Base-by-base conservation (phyloP, 2,888 invertebrate species). In the Hirtodrosophila confusa region DNA sequence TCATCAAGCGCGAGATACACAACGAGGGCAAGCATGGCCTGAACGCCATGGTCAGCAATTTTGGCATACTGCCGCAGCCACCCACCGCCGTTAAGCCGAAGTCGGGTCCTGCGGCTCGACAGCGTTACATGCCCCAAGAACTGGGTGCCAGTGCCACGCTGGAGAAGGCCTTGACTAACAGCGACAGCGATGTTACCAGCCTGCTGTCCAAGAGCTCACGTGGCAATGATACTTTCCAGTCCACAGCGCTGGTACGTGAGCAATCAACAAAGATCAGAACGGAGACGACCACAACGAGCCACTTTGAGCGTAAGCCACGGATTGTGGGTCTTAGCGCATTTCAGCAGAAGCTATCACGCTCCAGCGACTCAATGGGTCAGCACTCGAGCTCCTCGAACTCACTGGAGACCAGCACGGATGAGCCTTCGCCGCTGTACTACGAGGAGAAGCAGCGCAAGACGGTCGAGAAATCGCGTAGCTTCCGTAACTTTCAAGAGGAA, bases 381-480 rank as follows among this genome's bases (percentile, higher is more conserved):
- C 74, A 78, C 31, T 84, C 89, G 11, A 84, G 77, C 40, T 89
- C 83, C 27, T 79, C 71, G 10, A 80, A 72, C 60, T 90, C 90
- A 0, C 36, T 86, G 61, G 77, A 88, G 53, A 77, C 88, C 7
- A 87, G 88, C 61, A 91, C 90, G 11, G 91, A 91, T 35, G 91
- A 91, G 31, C 72, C 84, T 1, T 78, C 88, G n/a, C 68, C 86
- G 0, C 64, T 82, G 3, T 84, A 78, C 50, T 86, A 87, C 50
- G 78, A 82, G 35, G 86, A 88, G 37, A 91, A 90, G 63, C 89
- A 92, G 31, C 92, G 93, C 70, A 94, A 93, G 89, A 93, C 94
- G 23, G 93, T 95, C 24, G 93, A 94, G 50, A 95, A 95, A 89
- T 95, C 95, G 2, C 94, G 95, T 71, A 95, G 95, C 85, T 95